Conservation (phyloP, 2,888 invertebrate species). For the Heteromyza rotundicornis region DNA sequence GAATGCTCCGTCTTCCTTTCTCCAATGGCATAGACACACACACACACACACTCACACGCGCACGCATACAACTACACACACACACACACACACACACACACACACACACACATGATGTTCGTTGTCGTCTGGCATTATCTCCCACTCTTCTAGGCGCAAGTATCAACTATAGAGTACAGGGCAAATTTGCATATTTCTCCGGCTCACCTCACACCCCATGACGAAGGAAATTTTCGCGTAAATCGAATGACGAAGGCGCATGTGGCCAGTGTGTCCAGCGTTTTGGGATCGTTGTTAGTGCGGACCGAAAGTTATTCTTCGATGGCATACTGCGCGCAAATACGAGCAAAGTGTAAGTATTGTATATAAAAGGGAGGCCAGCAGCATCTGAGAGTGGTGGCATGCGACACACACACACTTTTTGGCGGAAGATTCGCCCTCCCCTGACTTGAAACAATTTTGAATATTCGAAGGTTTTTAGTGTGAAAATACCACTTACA, state of each 20-base stretch:
- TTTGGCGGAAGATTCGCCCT: background rate
- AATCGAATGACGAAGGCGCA: constrained; percentile 53
- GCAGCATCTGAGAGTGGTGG: background rate
- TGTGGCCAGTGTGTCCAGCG: constrained; percentile 25
- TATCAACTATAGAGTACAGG: background rate
- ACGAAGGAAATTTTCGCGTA: constrained; percentile 52
- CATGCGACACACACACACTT: background rate
- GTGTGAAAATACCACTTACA: too few relatives aligned
- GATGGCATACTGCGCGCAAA: background rate
- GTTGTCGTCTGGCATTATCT: background rate
- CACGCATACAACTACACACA: background rate
- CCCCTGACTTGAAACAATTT: background rate
- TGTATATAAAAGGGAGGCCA: background rate
- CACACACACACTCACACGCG: background rate
- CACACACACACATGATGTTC: constrained; percentile 5
- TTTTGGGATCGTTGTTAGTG: background rate
- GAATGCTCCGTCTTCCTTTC: background rate
- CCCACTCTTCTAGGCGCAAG: background rate
- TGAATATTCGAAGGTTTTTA: background rate
- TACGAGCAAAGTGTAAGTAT: background rate
- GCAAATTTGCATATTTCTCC: constrained; percentile 6
- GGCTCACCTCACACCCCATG: constrained; percentile 26
- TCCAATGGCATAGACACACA: background rate
- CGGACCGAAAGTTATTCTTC: background rate
- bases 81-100: background rate